Percentiles rank a stretch among this genome's conserved stretches.
These are phyloP conservation scores for Eulemur mongoz DNA, from an alignment of 2,797 vertebrate genomes.

Conservation along the genomic window DNA sequence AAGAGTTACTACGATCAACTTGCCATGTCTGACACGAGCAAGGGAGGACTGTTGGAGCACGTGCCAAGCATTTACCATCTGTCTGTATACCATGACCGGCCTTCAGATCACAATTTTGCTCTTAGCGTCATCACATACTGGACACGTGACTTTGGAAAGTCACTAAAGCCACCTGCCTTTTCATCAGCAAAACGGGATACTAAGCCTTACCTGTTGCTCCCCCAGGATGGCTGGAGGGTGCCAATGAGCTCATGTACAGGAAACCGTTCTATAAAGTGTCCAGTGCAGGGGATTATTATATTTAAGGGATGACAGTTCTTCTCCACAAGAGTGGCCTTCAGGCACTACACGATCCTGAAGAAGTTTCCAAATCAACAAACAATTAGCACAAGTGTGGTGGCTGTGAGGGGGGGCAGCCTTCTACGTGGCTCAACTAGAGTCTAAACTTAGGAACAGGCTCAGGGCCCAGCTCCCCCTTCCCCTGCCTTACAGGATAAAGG, in stretches of 20 bases:
- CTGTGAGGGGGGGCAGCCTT: not conserved
- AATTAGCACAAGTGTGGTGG: not conserved
- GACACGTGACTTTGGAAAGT: constrained; percentile 48
- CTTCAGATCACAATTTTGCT: not conserved
- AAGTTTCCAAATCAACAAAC: constrained; percentile 70
- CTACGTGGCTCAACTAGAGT: not conserved
- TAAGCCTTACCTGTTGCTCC: constrained; percentile 21
- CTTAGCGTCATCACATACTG: not conserved
- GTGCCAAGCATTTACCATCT: not conserved
- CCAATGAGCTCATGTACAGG: not conserved
- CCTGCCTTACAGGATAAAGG: not conserved
- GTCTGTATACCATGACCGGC: not conserved
- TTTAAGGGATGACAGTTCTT: constrained; percentile 65
- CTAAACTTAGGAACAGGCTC: not conserved
- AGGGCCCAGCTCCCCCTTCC: not conserved
- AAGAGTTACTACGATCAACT: not conserved
- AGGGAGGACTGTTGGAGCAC: accelerated
- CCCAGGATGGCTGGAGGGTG: constrained; percentile 17
- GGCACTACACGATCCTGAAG: constrained; percentile 59
- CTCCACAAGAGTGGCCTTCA: constrained; percentile 56
- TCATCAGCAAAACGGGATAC: not conserved
- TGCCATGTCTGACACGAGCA: not conserved
- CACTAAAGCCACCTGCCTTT: constrained; percentile 66
- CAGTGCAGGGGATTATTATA: constrained; percentile 46
- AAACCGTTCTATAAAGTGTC: not conserved